Evolutionary conservation across 2,797 vertebrate species (phyloP).

Genomic region (Chloroceryle inda): DNA sequence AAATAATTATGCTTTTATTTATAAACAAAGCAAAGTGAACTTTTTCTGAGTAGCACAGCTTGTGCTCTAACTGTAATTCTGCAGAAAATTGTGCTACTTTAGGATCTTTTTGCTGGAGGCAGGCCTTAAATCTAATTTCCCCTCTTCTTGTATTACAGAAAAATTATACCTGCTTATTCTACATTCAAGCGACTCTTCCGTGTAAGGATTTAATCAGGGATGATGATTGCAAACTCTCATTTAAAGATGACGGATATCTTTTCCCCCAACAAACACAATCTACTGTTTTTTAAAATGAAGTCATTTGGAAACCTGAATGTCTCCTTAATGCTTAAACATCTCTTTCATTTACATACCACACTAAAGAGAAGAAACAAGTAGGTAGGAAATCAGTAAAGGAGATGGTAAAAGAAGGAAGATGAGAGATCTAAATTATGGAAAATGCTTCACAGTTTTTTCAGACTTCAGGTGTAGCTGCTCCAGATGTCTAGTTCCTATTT

Average conservation of each 20-base stretch:
- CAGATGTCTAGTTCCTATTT: not conserved
- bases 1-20: not conserved
- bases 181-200: not conserved
- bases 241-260: not conserved
- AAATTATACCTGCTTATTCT: not conserved
- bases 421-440: not conserved
- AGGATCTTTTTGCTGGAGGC: not conserved
- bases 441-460: fast-evolving
- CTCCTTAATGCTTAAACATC: not conserved
- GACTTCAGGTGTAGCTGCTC: not conserved
- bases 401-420: not conserved
- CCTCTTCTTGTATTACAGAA: not conserved
- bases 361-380: not conserved
- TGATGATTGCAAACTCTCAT: not conserved
- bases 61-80: not conserved
- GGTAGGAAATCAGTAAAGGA: not conserved
- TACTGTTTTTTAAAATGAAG: not conserved
- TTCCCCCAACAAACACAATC: not conserved
- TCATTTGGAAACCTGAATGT: not conserved
- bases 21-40: not conserved
- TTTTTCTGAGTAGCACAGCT: not conserved
- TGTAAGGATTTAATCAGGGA: not conserved
- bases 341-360: not conserved
- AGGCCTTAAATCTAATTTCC: not conserved
- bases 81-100: not conserved